These are phyloP conservation scores for Prosapia bicincta DNA, from an alignment of 2,888 invertebrate genomes.

Conservation along the genomic window DNA sequence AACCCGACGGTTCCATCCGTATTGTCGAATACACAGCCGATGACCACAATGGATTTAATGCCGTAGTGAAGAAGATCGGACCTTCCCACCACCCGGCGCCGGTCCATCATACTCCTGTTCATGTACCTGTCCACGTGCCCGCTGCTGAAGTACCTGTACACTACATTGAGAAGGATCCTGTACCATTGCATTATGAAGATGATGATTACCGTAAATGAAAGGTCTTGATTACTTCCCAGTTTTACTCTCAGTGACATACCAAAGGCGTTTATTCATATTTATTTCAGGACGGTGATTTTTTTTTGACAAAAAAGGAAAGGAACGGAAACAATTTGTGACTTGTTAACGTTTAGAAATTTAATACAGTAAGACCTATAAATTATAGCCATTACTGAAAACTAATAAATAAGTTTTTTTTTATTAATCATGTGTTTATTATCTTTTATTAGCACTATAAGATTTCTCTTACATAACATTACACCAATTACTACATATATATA, in stretches of 20 bases:
- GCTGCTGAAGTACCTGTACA: too few relatives aligned
- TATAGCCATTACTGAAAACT: neutral
- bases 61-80: conserved; percentile 38
- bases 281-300: neutral
- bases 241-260: neutral
- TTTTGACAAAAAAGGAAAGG: neutral
- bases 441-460: too few relatives aligned
- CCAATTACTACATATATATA: too few relatives aligned
- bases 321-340: neutral
- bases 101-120: conserved; percentile 9
- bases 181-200: neutral
- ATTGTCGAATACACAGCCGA: conserved; percentile 41
- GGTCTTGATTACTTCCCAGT: neutral
- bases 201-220: neutral
- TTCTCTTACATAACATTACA: too few relatives aligned
- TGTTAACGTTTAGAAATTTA: neutral
- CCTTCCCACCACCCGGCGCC: conserved; percentile 30
- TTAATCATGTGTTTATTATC: neutral
- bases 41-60: too few relatives aligned
- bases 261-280: neutral
- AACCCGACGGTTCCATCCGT: conserved; percentile 38
- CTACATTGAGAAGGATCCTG: neutral
- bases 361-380: neutral
- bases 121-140: neutral
- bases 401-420: neutral